Conservation (phyloP, 2,797 vertebrate genomes). For the Enteromius afrohamiltoni region DNA sequence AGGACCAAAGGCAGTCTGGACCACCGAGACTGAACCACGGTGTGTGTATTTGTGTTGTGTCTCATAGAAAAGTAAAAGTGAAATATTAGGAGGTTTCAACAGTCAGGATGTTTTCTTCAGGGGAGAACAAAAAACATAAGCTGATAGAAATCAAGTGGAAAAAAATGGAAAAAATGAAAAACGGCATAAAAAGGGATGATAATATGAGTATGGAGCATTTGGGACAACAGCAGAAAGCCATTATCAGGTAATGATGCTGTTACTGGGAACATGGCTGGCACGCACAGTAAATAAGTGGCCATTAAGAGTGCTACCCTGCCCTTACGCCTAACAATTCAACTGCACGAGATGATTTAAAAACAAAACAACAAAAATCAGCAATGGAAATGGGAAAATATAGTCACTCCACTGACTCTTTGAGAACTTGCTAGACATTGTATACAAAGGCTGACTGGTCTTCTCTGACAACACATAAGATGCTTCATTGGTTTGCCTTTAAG, state of each 20-base stretch:
- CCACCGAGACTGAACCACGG: constrained; percentile 29
- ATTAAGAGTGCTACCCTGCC: neutral
- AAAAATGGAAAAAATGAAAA: neutral
- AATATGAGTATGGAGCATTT: constrained; percentile 10
- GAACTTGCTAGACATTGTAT: neutral
- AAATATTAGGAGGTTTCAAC: constrained; percentile 33
- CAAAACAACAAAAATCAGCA: constrained; percentile 2
- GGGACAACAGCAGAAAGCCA: constrained; percentile 40
- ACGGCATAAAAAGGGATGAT: neutral
- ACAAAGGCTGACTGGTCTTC: neutral
- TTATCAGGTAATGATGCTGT: constrained; percentile 27
- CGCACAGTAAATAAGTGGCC: constrained; percentile 4
- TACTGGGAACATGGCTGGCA: constrained; percentile 2
- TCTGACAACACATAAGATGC: neutral
- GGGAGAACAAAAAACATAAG: constrained; percentile 26
- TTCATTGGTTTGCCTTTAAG: neutral
- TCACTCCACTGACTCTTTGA: neutral
- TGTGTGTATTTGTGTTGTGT: constrained; percentile 22
- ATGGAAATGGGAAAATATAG: neutral
- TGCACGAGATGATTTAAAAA: neutral
- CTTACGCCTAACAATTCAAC: neutral
- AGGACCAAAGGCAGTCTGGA: constrained; percentile 40
- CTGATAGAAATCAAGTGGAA: constrained; percentile 16
- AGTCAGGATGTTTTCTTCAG: constrained; percentile 23
- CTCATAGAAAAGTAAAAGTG: neutral